A percentile compares a stretch with the other conserved stretches of the same genome.
phyloP scores from a whole-genome alignment of 2,797 vertebrate genomes.

The Hoplostethus atlanticus region DNA sequence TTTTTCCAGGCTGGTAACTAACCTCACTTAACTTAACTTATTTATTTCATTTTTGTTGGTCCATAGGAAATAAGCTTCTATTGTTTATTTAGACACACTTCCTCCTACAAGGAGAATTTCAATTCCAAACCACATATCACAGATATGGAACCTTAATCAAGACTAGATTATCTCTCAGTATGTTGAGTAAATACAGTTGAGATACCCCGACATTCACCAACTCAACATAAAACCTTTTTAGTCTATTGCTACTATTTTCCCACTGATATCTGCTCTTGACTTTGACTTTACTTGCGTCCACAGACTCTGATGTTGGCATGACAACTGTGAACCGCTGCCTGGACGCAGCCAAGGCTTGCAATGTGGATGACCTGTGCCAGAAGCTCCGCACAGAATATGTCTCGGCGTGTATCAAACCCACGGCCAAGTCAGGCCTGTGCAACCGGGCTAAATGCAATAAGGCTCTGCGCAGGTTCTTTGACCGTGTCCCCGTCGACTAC shows the following conservation, averaged over 20 bases:
- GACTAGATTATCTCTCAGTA: slow-evolving; percentile 18
- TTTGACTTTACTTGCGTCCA: slow-evolving; percentile 41
- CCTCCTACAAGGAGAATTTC: slow-evolving; percentile 26
- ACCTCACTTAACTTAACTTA: neutral
- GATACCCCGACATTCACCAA: neutral
- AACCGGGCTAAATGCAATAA: slow-evolving; percentile 93
- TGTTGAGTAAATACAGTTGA: neutral
- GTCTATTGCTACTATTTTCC: slow-evolving; percentile 9
- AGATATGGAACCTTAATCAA: slow-evolving; percentile 26
- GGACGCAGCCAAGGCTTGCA: slow-evolving; percentile 97
- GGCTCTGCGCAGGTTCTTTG: slow-evolving; percentile 95
- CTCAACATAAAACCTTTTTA: slow-evolving; percentile 14
- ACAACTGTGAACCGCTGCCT: slow-evolving; percentile 92
- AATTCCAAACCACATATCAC: slow-evolving; percentile 13
- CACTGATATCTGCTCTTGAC: slow-evolving; percentile 19
- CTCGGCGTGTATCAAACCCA: slow-evolving; percentile 91
- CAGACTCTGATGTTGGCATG: slow-evolving; percentile 90
- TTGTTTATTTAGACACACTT: slow-evolving; percentile 29
- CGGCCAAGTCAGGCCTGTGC: slow-evolving; percentile 86
- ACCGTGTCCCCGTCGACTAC: slow-evolving; percentile 92
- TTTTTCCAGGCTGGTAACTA: neutral
- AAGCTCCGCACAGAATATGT: slow-evolving; percentile 93
- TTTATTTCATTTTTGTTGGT: neutral
- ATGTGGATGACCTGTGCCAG: slow-evolving; percentile 92
- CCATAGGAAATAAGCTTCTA: neutral